Percentiles rank a stretch among this genome's conserved stretches.
Conservation (phyloP, 1,140 invertebrate genomes). For the Tetramorium simillimum region DNA sequence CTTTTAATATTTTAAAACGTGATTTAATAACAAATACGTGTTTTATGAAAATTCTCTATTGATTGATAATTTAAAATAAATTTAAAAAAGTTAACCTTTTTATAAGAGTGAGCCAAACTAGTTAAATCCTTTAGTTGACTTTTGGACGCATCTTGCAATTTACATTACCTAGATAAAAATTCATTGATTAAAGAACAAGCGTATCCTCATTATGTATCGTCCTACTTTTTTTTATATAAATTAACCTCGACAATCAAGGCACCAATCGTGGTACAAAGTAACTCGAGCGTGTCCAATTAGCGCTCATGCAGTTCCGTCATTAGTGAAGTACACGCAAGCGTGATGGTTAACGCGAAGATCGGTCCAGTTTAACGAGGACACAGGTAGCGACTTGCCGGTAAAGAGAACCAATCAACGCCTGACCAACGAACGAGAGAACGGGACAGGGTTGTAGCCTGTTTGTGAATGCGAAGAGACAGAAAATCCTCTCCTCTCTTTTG, state of each 20-base stretch:
- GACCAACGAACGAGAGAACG: constrained; percentile 28
- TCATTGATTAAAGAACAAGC: constrained; percentile 13
- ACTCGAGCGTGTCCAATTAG: constrained; percentile 72
- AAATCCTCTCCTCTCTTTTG: constrained; percentile 14
- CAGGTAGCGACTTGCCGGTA: constrained; percentile 52
- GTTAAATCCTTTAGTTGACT: neutral
- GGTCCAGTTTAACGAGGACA: constrained; percentile 55
- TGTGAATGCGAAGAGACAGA: neutral
- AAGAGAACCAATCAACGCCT: constrained; percentile 69
- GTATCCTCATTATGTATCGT: constrained; percentile 3
- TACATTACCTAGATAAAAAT: neutral
- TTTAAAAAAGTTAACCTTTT: neutral
- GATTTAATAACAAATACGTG: neutral
- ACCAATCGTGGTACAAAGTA: constrained; percentile 50
- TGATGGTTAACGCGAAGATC: constrained; percentile 66
- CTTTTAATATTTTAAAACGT: neutral
- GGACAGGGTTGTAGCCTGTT: neutral
- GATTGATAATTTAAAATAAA: neutral
- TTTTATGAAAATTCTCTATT: neutral
- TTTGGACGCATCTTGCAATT: neutral
- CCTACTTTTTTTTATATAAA: constrained; percentile 48
- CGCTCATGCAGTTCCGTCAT: constrained; percentile 54
- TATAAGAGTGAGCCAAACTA: neutral
- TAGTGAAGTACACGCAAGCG: constrained; percentile 65
- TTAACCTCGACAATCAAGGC: constrained; percentile 51